Conservation (phyloP, 2,888 invertebrate species). For the Oxytorus armatus region DNA sequence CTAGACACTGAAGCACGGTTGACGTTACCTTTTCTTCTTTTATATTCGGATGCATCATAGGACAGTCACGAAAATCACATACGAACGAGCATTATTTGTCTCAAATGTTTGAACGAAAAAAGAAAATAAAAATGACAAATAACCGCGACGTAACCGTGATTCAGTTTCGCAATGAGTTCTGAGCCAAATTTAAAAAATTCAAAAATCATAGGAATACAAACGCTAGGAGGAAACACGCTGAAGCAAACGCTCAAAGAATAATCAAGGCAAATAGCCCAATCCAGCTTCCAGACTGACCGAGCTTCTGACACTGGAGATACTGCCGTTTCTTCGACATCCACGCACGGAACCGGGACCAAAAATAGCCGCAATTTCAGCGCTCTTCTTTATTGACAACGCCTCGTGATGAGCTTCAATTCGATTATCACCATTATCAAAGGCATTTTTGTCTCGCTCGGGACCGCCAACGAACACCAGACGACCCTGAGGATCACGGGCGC, state of each 20-base stretch:
- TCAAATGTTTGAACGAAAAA: no score
- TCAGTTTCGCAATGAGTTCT: no score
- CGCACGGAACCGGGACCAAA: slow-evolving; percentile 89
- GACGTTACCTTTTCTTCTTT: no score
- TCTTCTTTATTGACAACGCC: slow-evolving; percentile 93
- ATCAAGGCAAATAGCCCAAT: slow-evolving; percentile 81
- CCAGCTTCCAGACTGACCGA: slow-evolving; percentile 82
- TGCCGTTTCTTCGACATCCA: slow-evolving; percentile 77
- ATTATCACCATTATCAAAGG: slow-evolving; percentile 66
- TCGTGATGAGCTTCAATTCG: slow-evolving; percentile 84
- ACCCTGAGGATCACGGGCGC: slow-evolving; percentile 85
- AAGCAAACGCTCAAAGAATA: not conserved
- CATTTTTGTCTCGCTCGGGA: slow-evolving; percentile 76
- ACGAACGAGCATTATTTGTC: no score
- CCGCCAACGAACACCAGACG: slow-evolving; percentile 84
- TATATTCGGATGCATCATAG: no score
- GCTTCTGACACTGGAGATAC: slow-evolving; percentile 80
- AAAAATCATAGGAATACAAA: no score
- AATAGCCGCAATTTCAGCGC: slow-evolving; percentile 94
- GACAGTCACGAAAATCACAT: no score
- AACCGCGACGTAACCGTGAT: no score
- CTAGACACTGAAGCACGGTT: no score
- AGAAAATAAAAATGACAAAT: no score
- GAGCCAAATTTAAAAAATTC: no score
- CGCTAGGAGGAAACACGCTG: not conserved